These are phyloP conservation scores for Lamellibrachia luymesi DNA, from an alignment of 1,140 invertebrate species.

Conservation along the genomic window DNA sequence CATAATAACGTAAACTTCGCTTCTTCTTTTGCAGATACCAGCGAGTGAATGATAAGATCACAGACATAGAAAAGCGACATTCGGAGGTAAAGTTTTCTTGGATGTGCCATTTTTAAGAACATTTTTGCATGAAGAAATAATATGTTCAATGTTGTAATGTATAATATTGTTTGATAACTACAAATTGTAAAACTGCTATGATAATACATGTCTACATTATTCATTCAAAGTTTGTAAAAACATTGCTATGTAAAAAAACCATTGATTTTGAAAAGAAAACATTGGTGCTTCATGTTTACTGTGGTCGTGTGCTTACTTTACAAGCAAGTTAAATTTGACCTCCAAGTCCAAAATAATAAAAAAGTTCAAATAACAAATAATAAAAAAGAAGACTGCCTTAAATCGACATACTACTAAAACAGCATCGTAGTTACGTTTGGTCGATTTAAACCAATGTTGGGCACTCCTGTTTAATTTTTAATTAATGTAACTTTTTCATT, in stretches of 20 bases:
- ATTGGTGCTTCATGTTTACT: too few species aligned
- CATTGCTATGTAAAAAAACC: neutral
- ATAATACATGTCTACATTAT: neutral
- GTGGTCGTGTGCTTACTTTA: too few species aligned
- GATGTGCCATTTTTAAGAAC: neutral
- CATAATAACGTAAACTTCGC: too few species aligned
- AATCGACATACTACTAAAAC: too few species aligned
- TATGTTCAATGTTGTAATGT: neutral
- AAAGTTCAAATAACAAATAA: too few species aligned
- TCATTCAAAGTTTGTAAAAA: neutral
- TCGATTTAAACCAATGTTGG: too few species aligned
- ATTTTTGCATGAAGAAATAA: neutral
- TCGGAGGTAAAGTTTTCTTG: constrained; percentile 38
- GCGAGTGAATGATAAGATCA: constrained; percentile 50
- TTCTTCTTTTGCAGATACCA: constrained; percentile 42
- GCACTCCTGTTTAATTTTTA: too few species aligned
- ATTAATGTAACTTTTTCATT: too few species aligned
- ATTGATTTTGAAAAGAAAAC: too few species aligned
- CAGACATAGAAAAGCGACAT: constrained; percentile 49
- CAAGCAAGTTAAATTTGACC: neutral
- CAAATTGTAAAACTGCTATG: neutral
- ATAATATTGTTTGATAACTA: neutral
- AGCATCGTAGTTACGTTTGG: too few species aligned
- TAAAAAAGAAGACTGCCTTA: too few species aligned
- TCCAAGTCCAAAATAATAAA: too few species aligned